These are phyloP conservation scores for Dromococcyx pavoninus DNA, from an alignment of 2,797 vertebrate genomes.

Conservation along the genomic window DNA sequence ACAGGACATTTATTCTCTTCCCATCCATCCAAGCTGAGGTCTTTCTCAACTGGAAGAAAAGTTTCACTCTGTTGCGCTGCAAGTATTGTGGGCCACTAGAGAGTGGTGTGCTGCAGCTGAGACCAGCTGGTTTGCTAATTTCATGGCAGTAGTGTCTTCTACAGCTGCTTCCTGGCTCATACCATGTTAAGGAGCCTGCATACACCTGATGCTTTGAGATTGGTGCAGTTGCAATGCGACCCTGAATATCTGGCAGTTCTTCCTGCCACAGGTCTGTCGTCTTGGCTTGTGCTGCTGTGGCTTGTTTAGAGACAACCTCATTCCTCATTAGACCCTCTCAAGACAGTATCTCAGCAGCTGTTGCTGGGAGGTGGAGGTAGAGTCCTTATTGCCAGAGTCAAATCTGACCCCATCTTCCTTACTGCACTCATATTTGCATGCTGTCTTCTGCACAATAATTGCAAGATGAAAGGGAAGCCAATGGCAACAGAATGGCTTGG, in stretches of 20 bases:
- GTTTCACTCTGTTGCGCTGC: not conserved
- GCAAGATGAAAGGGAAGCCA: not conserved
- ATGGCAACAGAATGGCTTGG: not conserved
- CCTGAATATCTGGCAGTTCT: not conserved
- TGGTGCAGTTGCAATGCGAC: not conserved
- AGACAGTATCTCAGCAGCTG: not conserved
- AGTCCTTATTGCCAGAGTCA: not conserved
- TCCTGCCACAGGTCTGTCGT: not conserved
- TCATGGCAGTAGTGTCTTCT: not conserved
- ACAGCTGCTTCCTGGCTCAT: not conserved
- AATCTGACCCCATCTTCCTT: not conserved
- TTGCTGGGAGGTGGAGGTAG: not conserved
- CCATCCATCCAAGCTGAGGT: not conserved
- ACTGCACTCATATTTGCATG: not conserved
- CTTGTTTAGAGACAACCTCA: not conserved
- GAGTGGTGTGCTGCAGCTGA: not conserved
- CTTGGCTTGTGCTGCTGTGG: not conserved
- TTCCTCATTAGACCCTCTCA: not conserved
- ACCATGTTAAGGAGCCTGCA: accelerated
- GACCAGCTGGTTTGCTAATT: not conserved
- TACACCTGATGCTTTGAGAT: not conserved
- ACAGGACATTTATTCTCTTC: not conserved
- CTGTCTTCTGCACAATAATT: not conserved
- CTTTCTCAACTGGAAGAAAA: not conserved
- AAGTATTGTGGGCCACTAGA: not conserved